Conservation (phyloP, 2,888 invertebrate genomes). For the Helicoverpa assulta region DNA sequence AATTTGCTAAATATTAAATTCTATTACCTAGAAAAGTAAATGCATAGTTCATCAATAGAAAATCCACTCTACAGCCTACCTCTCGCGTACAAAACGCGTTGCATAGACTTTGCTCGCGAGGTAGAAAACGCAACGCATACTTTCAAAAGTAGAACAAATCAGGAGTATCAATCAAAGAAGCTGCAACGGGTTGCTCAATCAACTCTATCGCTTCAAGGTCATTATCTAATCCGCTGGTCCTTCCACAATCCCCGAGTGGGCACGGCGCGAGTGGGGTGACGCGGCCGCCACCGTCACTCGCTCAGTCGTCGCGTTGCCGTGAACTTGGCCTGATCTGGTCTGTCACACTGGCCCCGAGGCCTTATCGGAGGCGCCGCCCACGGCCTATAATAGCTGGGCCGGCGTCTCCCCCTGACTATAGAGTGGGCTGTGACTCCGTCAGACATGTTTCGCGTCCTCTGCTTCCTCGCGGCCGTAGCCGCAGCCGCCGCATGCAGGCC, state of each 20-base stretch:
- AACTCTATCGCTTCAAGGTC: slow-evolving; percentile 74
- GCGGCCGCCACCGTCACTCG: slow-evolving; percentile 74
- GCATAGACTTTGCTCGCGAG: neutral
- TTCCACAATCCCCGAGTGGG: slow-evolving; percentile 67
- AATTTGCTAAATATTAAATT: neutral
- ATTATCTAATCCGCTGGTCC: slow-evolving; percentile 77
- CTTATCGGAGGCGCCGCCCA: slow-evolving; percentile 88
- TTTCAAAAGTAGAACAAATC: slow-evolving; percentile 40
- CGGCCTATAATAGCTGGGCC: slow-evolving; percentile 89
- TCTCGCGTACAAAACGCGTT: slow-evolving; percentile 1
- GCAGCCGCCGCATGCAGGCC: slow-evolving; percentile 83
- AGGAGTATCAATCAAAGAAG: slow-evolving; percentile 44
- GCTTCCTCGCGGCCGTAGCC: slow-evolving; percentile 79
- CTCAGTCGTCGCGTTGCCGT: slow-evolving; percentile 85
- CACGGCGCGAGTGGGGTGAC: slow-evolving; percentile 65
- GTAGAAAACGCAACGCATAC: slow-evolving; percentile 19
- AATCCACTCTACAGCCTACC: slow-evolving; percentile 2
- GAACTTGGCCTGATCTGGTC: slow-evolving; percentile 87
- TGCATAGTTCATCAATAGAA: neutral
- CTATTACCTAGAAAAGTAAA: no score
- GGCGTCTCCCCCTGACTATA: slow-evolving; percentile 87
- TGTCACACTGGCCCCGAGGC: slow-evolving; percentile 86
- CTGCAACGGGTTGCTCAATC: slow-evolving; percentile 59
- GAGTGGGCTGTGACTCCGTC: slow-evolving; percentile 83
- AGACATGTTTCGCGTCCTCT: slow-evolving; percentile 87